Evolutionary conservation across 1,140 invertebrate species (phyloP).

Genomic region (Choristoneura fumiferana): DNA sequence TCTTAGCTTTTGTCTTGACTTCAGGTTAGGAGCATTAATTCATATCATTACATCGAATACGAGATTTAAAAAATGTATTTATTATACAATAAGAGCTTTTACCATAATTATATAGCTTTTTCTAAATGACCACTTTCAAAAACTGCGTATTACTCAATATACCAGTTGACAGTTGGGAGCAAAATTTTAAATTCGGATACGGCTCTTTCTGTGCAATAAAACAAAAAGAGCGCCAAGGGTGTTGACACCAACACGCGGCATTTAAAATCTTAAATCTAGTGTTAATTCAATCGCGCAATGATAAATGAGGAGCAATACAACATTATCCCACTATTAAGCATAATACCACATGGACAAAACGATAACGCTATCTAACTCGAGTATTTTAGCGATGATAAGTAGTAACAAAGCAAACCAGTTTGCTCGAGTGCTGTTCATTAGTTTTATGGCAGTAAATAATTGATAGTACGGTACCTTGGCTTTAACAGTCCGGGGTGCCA

Average conservation of each 20-base stretch:
- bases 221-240: slow-evolving; percentile 3
- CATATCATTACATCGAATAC: too few relatives aligned
- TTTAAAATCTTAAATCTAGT: slow-evolving; percentile 1
- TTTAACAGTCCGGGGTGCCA: slow-evolving; percentile 63
- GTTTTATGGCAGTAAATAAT: slow-evolving; percentile 22
- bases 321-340: not conserved
- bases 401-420: slow-evolving; percentile 50
- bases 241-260: slow-evolving; percentile 16
- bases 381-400: slow-evolving; percentile 17
- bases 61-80: too few relatives aligned
- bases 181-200: slow-evolving; percentile 8
- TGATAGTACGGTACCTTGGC: slow-evolving; percentile 49
- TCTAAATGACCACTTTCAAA: too few relatives aligned
- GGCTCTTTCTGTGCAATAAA: not conserved
- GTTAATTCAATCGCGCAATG: not conserved
- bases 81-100: too few relatives aligned
- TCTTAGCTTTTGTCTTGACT: too few relatives aligned
- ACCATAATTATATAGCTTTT: too few relatives aligned
- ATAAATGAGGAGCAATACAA: not conserved
- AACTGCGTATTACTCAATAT: not conserved
- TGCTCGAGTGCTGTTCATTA: slow-evolving; percentile 22
- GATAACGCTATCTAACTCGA: not conserved
- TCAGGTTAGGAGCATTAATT: too few relatives aligned
- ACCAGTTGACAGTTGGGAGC: not conserved
- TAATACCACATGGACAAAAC: not conserved